Base-by-base conservation (phyloP, 1,140 invertebrate genomes). In the Pseudomyrmex pallidus region DNA sequence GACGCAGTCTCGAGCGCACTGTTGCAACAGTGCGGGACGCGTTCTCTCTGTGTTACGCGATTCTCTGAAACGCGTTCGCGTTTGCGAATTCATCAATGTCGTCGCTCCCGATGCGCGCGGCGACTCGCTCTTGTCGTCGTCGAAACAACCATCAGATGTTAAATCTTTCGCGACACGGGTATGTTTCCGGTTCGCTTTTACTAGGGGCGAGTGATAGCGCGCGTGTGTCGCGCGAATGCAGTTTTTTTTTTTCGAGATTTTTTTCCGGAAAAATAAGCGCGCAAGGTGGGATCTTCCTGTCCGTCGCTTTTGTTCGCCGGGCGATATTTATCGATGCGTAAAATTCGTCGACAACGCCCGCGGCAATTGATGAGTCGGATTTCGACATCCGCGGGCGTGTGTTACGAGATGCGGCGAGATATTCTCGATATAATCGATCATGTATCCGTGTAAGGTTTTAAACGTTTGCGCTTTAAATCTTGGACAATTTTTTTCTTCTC, bases 61-160 rank as follows among this genome's bases (percentile, higher is more conserved):
- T 52, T 61, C 57, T 7, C 57, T 7, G 52, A 46, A 70, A 68
- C 46, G 57, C 64, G 44, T 50, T 44, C 20, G 22, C 62, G 67
- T 52, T 46, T 46, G 7, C 61, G 52, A 72, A 86, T 85, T 84
- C 83, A 73, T 84, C 84, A 84, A 84, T 68, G 64, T 77, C 83
- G 66, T 10, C 15, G 83, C 72, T 54, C 35, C 9, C 78, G 78
- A 73, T 80, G 50, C 76, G 62, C 64, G 76, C 54, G 44, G 50
- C 66, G 66, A n/a, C 35, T 48, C 66, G 59, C 76, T 61, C 76
- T 72, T 70, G 76, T 80, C 67, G 20, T 25, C 25, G 76, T 48
- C 76, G 76, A 68, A 48, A 35, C 66, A 70, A 68, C 66, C 54
- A 10, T 44, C 54, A 35, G 44, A 59, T 22, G 44, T 56, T 78